Evolutionary conservation across 2,113 vertebrate genomes (phyloP), one percentile per base, ranked within the genome.

Genomic region (Psilopsiagon aymara): DNA sequence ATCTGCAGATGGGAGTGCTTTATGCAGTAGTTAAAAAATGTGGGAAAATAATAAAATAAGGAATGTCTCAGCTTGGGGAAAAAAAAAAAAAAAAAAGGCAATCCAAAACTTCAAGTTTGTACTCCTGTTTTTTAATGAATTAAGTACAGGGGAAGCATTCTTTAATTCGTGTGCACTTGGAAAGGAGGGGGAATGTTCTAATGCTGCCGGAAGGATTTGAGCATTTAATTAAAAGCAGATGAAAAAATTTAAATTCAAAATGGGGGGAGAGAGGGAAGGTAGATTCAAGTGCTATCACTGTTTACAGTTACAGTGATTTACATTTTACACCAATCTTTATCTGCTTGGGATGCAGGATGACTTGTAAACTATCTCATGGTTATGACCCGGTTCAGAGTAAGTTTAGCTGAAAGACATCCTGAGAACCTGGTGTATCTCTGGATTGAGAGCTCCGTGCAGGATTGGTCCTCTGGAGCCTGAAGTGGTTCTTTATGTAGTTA

Each of bases 21-120:
- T 73, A 59, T 55, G 92, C 57, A 73, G 92, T 44, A 95, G 96
- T 97, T 97, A 86, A 93, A 92, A 98, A 97, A 97, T 92, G 95
- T 87, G 95, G 96, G 95, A 96, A 97, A 93, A 97, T 97, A 96
- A 97, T 97, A 97, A 97, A 97, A 92, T 5, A 2, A 97, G 96
- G 98, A 98, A 98, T 98, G 97, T 98, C 94, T 97, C 96, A 92
- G 86, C 93, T 97, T 83, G 89, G 86, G 86, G 73, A 19, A 94
- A 43, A 55, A 53, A 53, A 43, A 55, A 49, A 52, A 46, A 53
- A 17, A 23, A 33, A 46, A 27, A 17, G 5, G 37, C 28, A 79
- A 88, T 59, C 71, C 57, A 60, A 95, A 71, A 15, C 64, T 39
- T 91, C 44, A 13, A 52, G 91, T 77, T 60, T 78, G 28, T 83